Conservation (phyloP, 2,888 invertebrate genomes). For the Podotricha telesiphe region DNA sequence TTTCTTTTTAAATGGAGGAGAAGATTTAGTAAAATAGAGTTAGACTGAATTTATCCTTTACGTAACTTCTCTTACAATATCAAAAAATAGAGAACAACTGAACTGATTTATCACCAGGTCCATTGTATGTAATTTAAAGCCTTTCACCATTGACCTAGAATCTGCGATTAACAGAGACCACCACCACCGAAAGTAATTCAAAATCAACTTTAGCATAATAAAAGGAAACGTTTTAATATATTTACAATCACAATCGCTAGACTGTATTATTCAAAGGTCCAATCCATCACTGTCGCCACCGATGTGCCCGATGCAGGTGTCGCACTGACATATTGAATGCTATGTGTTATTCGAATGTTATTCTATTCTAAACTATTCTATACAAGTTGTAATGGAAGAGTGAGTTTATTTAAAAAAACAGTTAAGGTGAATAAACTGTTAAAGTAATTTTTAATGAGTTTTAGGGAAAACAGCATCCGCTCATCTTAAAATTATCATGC, state of each 20-base stretch:
- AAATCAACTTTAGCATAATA: not conserved
- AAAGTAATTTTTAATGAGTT: too few relatives aligned
- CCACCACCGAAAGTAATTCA: not conserved
- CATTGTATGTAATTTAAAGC: too few relatives aligned
- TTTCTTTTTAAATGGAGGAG: too few relatives aligned
- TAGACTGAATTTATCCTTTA: too few relatives aligned
- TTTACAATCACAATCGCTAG: slow-evolving; percentile 31
- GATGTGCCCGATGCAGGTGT: slow-evolving; percentile 49
- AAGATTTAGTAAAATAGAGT: too few relatives aligned
- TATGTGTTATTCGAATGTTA: slow-evolving; percentile 34
- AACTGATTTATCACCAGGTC: too few relatives aligned
- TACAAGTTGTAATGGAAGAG: not conserved
- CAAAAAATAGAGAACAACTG: too few relatives aligned
- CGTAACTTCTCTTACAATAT: too few relatives aligned
- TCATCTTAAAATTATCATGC: too few relatives aligned
- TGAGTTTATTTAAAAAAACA: too few relatives aligned
- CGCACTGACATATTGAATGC: slow-evolving; percentile 48
- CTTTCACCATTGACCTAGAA: not conserved
- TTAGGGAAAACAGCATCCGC: too few relatives aligned
- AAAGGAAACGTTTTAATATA: slow-evolving; percentile 26
- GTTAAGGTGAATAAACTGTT: too few relatives aligned
- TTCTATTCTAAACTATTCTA: slow-evolving; percentile 12
- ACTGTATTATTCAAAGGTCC: slow-evolving; percentile 52
- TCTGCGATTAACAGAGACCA: not conserved
- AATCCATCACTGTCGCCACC: slow-evolving; percentile 52